phyloP scores from a whole-genome alignment of 2,797 vertebrate species.

The Lepilemur septentrionalis region DNA sequence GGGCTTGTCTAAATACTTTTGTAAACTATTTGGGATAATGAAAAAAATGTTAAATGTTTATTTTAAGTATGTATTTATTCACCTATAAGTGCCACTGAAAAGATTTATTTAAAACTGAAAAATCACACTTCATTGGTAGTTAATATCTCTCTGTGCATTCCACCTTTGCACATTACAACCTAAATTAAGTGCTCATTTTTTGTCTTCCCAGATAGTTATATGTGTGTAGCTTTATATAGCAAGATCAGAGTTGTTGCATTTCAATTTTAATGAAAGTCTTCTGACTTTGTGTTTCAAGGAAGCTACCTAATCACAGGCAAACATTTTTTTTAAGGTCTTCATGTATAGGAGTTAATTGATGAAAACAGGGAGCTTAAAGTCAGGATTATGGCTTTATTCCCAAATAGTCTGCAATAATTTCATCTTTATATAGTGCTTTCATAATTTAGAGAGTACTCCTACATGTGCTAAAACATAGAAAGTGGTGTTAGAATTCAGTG shows the following conservation, averaged over 20 bases:
- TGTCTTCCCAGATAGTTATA: not conserved
- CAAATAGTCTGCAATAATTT: not conserved
- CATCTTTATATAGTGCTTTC: not conserved
- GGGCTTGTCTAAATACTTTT: not conserved
- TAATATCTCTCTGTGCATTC: not conserved
- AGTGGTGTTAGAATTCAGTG: not conserved
- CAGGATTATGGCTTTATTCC: not conserved
- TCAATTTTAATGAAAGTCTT: slow-evolving; percentile 21
- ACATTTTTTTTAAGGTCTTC: not conserved
- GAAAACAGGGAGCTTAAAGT: not conserved
- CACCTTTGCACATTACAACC: not conserved
- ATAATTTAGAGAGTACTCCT: not conserved
- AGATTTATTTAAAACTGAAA: not conserved
- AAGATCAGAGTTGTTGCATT: not conserved
- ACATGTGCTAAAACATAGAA: not conserved
- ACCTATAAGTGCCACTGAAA: not conserved
- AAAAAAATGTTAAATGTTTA: not conserved
- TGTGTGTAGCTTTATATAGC: not conserved
- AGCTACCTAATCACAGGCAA: not conserved
- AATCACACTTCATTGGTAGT: not conserved
- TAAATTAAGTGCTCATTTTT: not conserved
- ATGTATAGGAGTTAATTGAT: not conserved
- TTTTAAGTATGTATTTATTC: not conserved
- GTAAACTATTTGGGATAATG: not conserved
- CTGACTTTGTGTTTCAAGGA: not conserved